These are phyloP conservation scores for Malthinus seriepunctatus DNA, from an alignment of 2,888 invertebrate genomes.

Conservation along the genomic window DNA sequence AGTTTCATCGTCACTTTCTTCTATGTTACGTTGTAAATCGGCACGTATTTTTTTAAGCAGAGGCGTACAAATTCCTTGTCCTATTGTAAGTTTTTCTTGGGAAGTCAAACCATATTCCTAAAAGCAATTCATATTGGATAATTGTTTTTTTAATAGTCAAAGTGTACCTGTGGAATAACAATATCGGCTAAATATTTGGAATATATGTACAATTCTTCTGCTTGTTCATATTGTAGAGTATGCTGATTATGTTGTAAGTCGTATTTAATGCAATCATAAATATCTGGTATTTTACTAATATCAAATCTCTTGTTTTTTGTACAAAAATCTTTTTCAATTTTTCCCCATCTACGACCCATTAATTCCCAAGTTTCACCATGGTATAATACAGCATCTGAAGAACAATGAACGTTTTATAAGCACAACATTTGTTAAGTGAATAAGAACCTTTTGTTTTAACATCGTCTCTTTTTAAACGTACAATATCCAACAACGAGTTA, in stretches of 20 bases:
- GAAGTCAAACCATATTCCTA: constrained; percentile 95
- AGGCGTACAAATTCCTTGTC: constrained; percentile 97
- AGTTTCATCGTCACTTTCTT: constrained; percentile 88
- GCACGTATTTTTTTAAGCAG: constrained; percentile 92
- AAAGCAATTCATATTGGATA: constrained; percentile 27
- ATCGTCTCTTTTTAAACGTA: constrained; percentile 84
- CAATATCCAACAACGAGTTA: constrained; percentile 82
- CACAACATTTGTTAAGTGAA: background rate
- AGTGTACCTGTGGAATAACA: constrained; percentile 90
- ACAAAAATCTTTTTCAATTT: constrained; percentile 97
- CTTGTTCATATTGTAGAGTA: constrained; percentile 88
- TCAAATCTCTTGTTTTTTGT: constrained; percentile 92
- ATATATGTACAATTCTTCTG: constrained; percentile 91
- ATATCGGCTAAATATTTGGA: constrained; percentile 98
- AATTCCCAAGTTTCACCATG: constrained; percentile 99
- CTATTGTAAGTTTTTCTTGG: constrained; percentile 94
- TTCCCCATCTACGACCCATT: constrained; percentile 96
- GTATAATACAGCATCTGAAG: constrained; percentile 85
- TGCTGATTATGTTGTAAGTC: constrained; percentile 98
- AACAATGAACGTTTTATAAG: constrained; percentile 9
- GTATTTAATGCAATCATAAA: constrained; percentile 99
- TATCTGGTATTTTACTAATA: constrained; percentile 98
- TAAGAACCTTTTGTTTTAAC: constrained; percentile 79
- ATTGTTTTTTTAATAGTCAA: no score
- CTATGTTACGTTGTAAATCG: constrained; percentile 92